Evolutionary conservation across 2,888 invertebrate genomes (phyloP).

Genomic region (Lasius fuliginosus): DNA sequence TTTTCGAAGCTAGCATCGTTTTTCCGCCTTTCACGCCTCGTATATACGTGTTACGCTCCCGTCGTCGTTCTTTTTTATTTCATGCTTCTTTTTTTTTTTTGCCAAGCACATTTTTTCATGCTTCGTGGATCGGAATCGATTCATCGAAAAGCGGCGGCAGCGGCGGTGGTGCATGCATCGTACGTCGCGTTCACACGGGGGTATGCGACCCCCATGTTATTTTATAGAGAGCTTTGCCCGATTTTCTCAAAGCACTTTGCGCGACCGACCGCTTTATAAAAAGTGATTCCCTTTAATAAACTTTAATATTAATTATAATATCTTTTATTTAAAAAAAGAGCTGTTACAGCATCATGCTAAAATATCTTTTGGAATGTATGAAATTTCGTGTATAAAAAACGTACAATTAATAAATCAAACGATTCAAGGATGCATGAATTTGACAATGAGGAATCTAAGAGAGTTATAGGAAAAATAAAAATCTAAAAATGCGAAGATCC

Average conservation of each 20-base stretch:
- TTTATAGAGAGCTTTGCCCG: slow-evolving; percentile 49
- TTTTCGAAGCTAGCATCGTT: slow-evolving; percentile 51
- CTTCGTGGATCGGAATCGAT: slow-evolving; percentile 61
- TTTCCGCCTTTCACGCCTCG: slow-evolving; percentile 23
- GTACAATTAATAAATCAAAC: background rate
- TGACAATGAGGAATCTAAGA: background rate
- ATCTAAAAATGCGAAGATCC: background rate
- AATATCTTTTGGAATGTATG: background rate
- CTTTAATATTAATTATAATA: slow-evolving; percentile 1
- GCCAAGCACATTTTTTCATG: slow-evolving; percentile 58
- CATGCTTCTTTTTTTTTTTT: slow-evolving; percentile 31
- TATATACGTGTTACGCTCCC: slow-evolving; percentile 15
- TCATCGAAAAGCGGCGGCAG: slow-evolving; percentile 52
- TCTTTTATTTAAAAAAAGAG: background rate
- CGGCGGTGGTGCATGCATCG: slow-evolving; percentile 39
- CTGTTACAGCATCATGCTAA: background rate
- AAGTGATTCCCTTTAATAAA: slow-evolving; percentile 1
- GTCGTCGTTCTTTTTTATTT: slow-evolving; percentile 37
- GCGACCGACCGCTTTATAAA: slow-evolving; percentile 31
- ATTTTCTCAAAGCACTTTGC: slow-evolving; percentile 57
- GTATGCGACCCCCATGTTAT: slow-evolving; percentile 39
- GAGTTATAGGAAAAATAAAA: background rate
- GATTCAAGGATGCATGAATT: background rate
- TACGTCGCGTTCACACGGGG: slow-evolving; percentile 56
- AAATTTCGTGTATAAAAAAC: background rate